Evolutionary conservation across 2,113 vertebrate species (phyloP), one percentile per base, ranked within the genome.

Genomic region (Tricholaema leucomelas): DNA sequence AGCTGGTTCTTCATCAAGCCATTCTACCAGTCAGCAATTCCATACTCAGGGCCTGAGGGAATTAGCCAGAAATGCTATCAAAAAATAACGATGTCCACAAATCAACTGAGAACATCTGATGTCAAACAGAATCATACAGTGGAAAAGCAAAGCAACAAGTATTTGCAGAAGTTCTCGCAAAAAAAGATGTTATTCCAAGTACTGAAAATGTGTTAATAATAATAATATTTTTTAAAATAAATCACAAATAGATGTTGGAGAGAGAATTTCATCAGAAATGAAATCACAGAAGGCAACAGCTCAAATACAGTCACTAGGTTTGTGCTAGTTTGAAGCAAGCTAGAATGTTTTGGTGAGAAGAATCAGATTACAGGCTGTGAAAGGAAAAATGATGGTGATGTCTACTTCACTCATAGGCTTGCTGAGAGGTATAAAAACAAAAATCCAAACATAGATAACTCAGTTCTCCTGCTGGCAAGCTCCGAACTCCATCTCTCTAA

Each of bases 61-160:
- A 69, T 79, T 76, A 79, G 28, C 59, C 54, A 65, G 16, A 52
- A 54, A 71, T 2, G 12, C 12, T 38, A 71, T 64, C 21, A 85
- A 87, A 90, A 95, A 80, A 67, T 52, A 91, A 76, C 36, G 38
- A 65, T 28, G 30, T 31, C 66, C 59, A 94, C 48, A 90, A 90
- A 85, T 65, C 79, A 82, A 69, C n/a, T 9, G 4, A 60, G 48
- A 76, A 79, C 36, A 72, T 55, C 23, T 72, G 46, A 60, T 87
- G 59, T 5, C 54, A 76, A 87, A 46, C 31, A 72, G 36, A 82
- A 40, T 36, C 63, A 86, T n/a, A 46, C 78, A 72, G 15, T 17
- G 48, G 76, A 91, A 40, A 76, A 87, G 79, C 33, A 93, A 64
- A 85, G 80, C 55, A 82, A 85, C 52, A 81, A 72, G 28, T 60